phyloP scores from a whole-genome alignment of 2,113 vertebrate species.

The Anolis sagrei region DNA sequence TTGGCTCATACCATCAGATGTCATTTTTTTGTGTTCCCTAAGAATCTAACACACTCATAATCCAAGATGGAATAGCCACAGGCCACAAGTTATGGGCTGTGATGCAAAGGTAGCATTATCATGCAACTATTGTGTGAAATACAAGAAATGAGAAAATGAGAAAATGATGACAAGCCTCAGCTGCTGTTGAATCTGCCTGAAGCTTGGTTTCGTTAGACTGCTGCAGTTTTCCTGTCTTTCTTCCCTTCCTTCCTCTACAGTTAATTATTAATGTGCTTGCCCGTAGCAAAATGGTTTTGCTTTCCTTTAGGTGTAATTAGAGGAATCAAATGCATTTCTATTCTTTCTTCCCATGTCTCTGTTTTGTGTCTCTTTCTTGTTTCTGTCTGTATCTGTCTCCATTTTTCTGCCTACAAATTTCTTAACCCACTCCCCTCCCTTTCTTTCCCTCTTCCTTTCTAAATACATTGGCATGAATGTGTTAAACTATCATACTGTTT shows the following conservation, averaged over 20 bases:
- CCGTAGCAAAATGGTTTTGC: slow-evolving; percentile 67
- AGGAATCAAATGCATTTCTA: slow-evolving; percentile 68
- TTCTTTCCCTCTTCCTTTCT: background rate
- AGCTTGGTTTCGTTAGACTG: slow-evolving; percentile 42
- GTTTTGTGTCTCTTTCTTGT: background rate
- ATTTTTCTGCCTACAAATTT: slow-evolving; percentile 4
- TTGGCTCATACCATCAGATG: background rate
- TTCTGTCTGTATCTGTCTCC: background rate
- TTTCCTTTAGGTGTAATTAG: slow-evolving; percentile 81
- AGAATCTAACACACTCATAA: background rate
- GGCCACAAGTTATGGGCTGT: background rate
- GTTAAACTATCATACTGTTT: background rate
- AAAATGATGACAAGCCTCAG: slow-evolving; percentile 33
- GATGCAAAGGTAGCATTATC: slow-evolving; percentile 16
- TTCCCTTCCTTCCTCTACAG: slow-evolving; percentile 61
- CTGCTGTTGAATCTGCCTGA: slow-evolving; percentile 16
- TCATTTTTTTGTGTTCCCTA: background rate
- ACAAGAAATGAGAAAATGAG: slow-evolving; percentile 35
- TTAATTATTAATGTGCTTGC: slow-evolving; percentile 80
- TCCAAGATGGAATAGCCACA: background rate
- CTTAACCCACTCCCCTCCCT: slow-evolving; percentile 41
- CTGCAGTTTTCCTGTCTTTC: slow-evolving; percentile 59
- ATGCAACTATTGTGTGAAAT: slow-evolving; percentile 51
- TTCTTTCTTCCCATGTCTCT: background rate
- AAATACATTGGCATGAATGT: background rate